Evolutionary conservation across 92 coral and sea anemone genomes (phyloP).

Genomic region (Siderastrea siderea): DNA sequence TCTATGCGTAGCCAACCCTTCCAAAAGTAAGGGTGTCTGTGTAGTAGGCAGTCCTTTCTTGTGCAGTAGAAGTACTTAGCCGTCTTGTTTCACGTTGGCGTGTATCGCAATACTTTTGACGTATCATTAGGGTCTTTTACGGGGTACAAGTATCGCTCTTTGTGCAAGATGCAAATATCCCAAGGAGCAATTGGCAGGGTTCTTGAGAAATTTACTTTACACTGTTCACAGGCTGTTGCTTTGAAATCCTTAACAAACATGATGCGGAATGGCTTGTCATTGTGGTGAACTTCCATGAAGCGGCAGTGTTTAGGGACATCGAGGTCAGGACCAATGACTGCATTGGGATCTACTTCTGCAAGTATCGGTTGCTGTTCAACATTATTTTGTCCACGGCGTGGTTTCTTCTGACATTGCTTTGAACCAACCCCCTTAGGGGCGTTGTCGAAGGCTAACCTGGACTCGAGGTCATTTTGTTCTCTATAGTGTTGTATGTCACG

Average conservation of each 20-base stretch:
- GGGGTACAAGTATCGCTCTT: constrained; percentile 37
- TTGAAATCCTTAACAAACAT: constrained; percentile 32
- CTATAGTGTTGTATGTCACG: no score
- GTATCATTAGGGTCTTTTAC: constrained; percentile 7
- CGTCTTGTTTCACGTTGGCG: no score
- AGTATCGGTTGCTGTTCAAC: no score
- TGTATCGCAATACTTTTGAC: constrained; percentile 14
- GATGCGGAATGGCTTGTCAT: constrained; percentile 49
- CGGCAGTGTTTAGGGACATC: constrained; percentile 38
- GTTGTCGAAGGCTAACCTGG: no score
- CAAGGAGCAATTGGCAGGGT: constrained; percentile 44
- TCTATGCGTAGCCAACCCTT: background rate
- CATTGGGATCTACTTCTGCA: no score
- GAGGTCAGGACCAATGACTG: constrained; percentile 35
- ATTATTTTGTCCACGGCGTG: no score
- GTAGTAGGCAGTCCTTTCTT: constrained; percentile 31
- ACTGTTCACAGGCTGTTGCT: constrained; percentile 44
- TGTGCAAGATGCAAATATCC: constrained; percentile 45
- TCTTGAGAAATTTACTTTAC: constrained; percentile 44
- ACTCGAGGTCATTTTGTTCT: no score
- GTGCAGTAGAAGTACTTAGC: background rate
- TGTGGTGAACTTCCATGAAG: constrained; percentile 43
- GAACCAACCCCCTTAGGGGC: no score
- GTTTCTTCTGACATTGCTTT: no score
- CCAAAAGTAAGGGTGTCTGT: constrained; percentile 52